phyloP scores from a whole-genome alignment of 2,113 vertebrate genomes.

The Psilopsiagon aymara region DNA sequence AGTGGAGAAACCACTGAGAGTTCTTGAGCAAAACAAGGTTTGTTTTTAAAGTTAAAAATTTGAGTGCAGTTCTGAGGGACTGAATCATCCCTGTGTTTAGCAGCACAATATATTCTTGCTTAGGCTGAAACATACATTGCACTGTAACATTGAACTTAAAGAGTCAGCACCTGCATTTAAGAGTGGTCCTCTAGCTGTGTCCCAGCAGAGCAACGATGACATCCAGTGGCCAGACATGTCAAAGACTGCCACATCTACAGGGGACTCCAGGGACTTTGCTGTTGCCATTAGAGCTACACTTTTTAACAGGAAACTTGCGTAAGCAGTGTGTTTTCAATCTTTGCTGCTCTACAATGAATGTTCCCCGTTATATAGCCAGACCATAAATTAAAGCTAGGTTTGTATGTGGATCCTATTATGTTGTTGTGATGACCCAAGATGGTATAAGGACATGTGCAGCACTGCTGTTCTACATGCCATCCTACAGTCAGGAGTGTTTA shows the following conservation, averaged over 20 bases:
- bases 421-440: neutral
- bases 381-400: neutral
- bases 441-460: neutral
- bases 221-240: conserved; percentile 57
- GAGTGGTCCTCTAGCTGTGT: neutral
- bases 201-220: conserved; percentile 31
- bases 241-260: neutral
- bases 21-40: neutral
- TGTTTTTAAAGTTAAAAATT: neutral
- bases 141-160: neutral
- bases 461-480: neutral
- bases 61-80: neutral
- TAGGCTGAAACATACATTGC: neutral
- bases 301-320: neutral
- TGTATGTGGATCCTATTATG: neutral
- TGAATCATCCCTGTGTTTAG: neutral
- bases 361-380: neutral
- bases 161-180: neutral
- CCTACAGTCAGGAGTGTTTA: neutral
- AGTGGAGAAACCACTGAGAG: neutral
- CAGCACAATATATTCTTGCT: neutral
- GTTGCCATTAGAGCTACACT: neutral
- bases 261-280: neutral
- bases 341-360: neutral
- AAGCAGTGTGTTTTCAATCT: neutral